phyloP scores from a whole-genome alignment of 64 coral and sea anemone species.

The Montipora sp. region DNA sequence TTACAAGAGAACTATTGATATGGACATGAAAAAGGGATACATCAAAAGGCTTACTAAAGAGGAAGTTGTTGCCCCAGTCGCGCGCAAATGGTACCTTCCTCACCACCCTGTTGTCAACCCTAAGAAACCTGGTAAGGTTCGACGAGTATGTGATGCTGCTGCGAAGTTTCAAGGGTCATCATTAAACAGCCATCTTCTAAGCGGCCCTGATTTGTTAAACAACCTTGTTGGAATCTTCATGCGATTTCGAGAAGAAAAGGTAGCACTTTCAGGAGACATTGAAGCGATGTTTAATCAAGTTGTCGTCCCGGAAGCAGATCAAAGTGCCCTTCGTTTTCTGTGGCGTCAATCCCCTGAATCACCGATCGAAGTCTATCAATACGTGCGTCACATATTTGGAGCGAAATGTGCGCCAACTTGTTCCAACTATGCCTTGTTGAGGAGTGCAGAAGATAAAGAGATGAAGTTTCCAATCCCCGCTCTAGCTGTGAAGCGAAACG shows the following conservation, averaged over 20 bases:
- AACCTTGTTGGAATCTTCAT: constrained; percentile 26
- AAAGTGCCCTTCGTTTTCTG: background rate
- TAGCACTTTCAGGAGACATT: constrained; percentile 39
- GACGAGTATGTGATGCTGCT: constrained; percentile 45
- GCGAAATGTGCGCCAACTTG: constrained; percentile 34
- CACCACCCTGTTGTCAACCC: constrained; percentile 9
- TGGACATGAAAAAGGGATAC: too few species aligned
- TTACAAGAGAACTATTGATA: too few species aligned
- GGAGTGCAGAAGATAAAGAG: constrained; percentile 30
- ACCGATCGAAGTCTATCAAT: constrained; percentile 18
- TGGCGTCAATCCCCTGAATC: constrained; percentile 1
- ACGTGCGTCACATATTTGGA: constrained; percentile 46
- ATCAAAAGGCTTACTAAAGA: too few species aligned
- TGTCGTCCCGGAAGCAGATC: background rate
- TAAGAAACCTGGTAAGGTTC: constrained; percentile 24
- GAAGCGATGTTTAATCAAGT: constrained; percentile 61
- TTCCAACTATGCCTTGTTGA: constrained; percentile 26
- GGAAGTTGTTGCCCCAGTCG: too few species aligned
- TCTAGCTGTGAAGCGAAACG: constrained; percentile 12
- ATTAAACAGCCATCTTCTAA: constrained; percentile 32
- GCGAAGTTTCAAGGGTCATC: constrained; percentile 39
- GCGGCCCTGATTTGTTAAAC: constrained; percentile 12
- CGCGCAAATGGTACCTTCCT: constrained; percentile 18
- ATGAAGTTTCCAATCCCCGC: background rate
- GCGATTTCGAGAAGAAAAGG: constrained; percentile 36